Evolutionary conservation across 2,888 invertebrate genomes (phyloP), one percentile per base, ranked within the genome.

Genomic region (Lithophane semibrunnea): DNA sequence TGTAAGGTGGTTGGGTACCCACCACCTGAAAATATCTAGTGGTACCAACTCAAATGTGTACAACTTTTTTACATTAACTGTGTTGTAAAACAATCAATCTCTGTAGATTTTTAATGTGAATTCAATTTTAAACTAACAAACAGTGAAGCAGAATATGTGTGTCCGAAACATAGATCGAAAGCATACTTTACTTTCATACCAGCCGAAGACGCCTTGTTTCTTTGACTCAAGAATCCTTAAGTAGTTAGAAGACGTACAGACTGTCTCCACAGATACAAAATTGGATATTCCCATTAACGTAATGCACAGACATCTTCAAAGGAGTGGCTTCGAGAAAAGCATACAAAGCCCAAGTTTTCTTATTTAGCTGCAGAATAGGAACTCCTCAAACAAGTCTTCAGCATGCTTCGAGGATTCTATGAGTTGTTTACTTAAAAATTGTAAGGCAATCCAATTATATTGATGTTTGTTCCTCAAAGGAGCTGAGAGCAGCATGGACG

Each of bases 401-500:
- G 75, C 75, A 77, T 87, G 82, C 82, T 82, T 77, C 67, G 71
- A 82, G 79, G 58, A 82, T 73, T 82, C 73, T 75, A 73, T 85
- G 79, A 80, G 88, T 87, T 90, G 89, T 90, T 91, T 89, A 88
- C 88, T 90, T 88, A 89, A 91, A 91, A 92, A 91, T 90, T 89
- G 90, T 89, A 89, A 90, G 90, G 93, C 94, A 94, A 96, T 95
- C 95, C 95, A 95, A 95, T 95, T 95, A 95, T 92, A 93, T 92
- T 90, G 92, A 92, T 90, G 92, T 92, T 92, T 92, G 93, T 90
- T 87, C 86, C 89, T 94, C 95, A 95, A 95, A 95, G 93, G 91
- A 89, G 84, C 85, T 90, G 91, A 92, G 91, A 92, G 92, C 91
- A 84, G 79, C 77, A 83, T 85, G 80, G 86, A 77, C 83, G 85